Evolutionary conservation across 2,113 vertebrate species (phyloP), one percentile per base, ranked within the genome.

Genomic region (Oophaga pumilio): DNA sequence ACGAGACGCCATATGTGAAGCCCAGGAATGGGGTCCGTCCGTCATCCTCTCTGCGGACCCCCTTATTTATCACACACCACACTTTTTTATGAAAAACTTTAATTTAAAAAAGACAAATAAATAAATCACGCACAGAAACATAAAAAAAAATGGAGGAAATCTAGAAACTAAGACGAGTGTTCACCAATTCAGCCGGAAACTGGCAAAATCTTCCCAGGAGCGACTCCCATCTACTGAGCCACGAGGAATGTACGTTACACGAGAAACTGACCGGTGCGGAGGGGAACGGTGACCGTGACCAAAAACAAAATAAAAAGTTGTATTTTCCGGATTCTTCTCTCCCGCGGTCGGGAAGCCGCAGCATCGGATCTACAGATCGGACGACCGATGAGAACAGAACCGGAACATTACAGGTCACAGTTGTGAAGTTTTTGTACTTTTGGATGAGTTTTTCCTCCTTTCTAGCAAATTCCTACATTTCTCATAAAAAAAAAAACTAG

Each of bases 401-500:
- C 24, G 4, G 9, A 24, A 13, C 1, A 2, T 26, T 26, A 4
- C n/a, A 24, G n/a, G 11, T 14, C 2, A 13, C 12, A 11, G 9
- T 56, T 11, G 53, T 56, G 12, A 56, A 0, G 8, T 56, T 13
- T 13, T 9, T 11, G 12, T 11, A 9, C 53, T 56, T 13, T 13
- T 56, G 53, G 53, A 56, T 56, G 53, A 56, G 53, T 11, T 11
- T 26, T 68, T 5, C n/a, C n/a, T 12, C 24, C 10, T 92, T 94
- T 81, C 4, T 57, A 15, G 73, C 15, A 84, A 84, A 84, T 43
- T 43, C 3, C 33, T 43, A 43, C 33, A 43, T 92, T 94, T 81
- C 4, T 57, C 11, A 84, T 11, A 84, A 84, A 84, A 52, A 73
- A 33, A 69, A 94, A 62, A 91, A 90, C 90, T 89, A 90, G 90